Percentiles rank a stretch among this genome's conserved stretches.
Conservation (phyloP, 2,797 vertebrate genomes). For the Hydrophis major region DNA sequence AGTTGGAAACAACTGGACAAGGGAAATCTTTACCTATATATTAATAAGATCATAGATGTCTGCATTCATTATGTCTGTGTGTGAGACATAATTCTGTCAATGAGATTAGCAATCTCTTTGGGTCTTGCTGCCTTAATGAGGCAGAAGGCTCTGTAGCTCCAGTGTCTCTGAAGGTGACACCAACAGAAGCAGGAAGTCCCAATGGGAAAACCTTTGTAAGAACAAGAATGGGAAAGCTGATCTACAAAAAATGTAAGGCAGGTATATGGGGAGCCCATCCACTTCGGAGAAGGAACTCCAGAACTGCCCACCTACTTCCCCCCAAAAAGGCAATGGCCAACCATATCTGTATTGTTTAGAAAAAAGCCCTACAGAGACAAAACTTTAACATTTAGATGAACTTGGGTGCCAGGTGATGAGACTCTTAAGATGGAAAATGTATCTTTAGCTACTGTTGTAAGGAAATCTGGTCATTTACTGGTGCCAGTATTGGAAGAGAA, state of each 20-base stretch:
- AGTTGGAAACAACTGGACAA: no score
- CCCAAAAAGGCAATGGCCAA: not conserved
- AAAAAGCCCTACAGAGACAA: not conserved
- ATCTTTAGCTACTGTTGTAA: not conserved
- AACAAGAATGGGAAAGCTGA: not conserved
- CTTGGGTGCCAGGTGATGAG: not conserved
- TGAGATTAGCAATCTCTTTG: not conserved
- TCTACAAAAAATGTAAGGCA: not conserved
- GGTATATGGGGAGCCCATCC: not conserved
- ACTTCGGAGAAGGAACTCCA: not conserved
- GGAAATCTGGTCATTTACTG: not conserved
- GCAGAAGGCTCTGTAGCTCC: not conserved
- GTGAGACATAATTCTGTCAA: not conserved
- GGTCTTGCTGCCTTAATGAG: not conserved
- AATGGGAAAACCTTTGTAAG: not conserved
- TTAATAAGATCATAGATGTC: not conserved
- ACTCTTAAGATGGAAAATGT: not conserved
- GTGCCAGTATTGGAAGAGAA: not conserved
- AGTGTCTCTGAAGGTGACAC: not conserved
- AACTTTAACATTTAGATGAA: not conserved
- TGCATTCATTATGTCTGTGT: not conserved
- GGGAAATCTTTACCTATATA: not conserved
- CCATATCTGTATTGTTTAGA: not conserved
- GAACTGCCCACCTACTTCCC: not conserved
- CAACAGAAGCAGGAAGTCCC: not conserved